Evolutionary conservation across 2,888 invertebrate genomes (phyloP), one percentile per base, ranked within the genome.

Genomic region (Rhimphoctona megacephalus): DNA sequence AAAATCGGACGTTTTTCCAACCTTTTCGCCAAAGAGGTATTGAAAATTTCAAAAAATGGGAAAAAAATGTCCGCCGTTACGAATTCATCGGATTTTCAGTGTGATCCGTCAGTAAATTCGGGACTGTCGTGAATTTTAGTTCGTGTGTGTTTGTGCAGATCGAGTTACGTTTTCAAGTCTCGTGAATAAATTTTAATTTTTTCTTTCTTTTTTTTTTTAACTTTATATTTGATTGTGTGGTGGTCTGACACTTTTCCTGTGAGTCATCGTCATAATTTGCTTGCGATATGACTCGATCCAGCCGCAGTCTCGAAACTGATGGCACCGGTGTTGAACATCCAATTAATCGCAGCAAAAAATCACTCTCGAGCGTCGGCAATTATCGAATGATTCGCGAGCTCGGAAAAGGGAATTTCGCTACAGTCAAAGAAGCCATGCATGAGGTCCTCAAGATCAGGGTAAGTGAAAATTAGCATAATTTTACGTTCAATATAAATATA

Each of bases 351-450:
- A 57, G 69, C 25, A 88, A 85, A 54, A 89, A 85, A 86, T 94
- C 95, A 94, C 94, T 96, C 89, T 95, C 95, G 92, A 95, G 95
- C 94, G 95, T 97, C 90, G 97, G 97, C 82, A 96, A 96, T 92
- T 97, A 97, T 94, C 95, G 95, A 91, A 96, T 97, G 95, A 96
- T 96, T 82, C 96, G 95, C 90, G 95, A 96, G 83, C 95, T 97
- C 83, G 97, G 97, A 67, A 97, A 97, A 94, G 97, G 97, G 86
- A 97, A 97, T 94, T 97, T 97, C 93, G 97, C 97, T 33, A 95
- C 96, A 90, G 97, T 97, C 70, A 97, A 97, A 92, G 96, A 97
- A 93, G 97, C 97, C 19, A 95, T 96, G 49, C 97, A 97, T 93
- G 95, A 95, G 87, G 93, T 96, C 81, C 96, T 97, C 77, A 96